Evolutionary conservation across 2,113 vertebrate genomes (phyloP), one percentile per base, ranked within the genome.

Genomic region (Callospermophilus lateralis): DNA sequence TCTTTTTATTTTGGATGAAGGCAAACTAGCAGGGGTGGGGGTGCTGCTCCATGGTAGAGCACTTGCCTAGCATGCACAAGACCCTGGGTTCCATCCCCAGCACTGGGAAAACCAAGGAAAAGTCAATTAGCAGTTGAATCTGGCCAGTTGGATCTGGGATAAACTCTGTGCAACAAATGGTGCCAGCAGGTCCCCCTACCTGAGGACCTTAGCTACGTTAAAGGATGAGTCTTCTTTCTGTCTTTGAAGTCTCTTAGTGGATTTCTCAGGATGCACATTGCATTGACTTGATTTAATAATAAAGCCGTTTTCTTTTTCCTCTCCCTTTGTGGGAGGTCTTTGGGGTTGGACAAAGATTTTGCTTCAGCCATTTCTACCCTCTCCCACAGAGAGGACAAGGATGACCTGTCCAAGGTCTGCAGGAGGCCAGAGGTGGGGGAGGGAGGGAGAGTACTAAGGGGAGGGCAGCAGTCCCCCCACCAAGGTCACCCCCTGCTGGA

Each of bases 281-380:
- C 53, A 28, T 19, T 55, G n/a, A 17, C 39, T 1, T 81, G n/a
- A 74, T 70, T 90, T 51, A 16, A 1, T 48, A 74, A 63, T 65
- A 45, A 93, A 83, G 10, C 34, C 32, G 32, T 68, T 94, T 78
- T 87, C 88, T 70, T 86, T 80, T 30, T 94, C 67, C 42, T 65
- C 78, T 74, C 8, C 39, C 61, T 84, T 6, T 3, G 8, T 30
- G 58, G 39, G 70, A 90, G 42, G 22, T 92, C 74, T 67, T 90
- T 76, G 37, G 28, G 20, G 5, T 42, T 89, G 68, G 12, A 51
- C 55, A 42, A 39, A 89, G 78, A 45, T 80, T 88, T 79, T 42
- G 76, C 30, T 65, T 73, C 32, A 79, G 30, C 34, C 73, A 67
- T 70, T 70, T 48, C 22, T n/a, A 20, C 1, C 0, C 37, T 90